These are phyloP conservation scores for Hippocampus kuda DNA, from an alignment of 2,797 vertebrate genomes.

Conservation along the genomic window DNA sequence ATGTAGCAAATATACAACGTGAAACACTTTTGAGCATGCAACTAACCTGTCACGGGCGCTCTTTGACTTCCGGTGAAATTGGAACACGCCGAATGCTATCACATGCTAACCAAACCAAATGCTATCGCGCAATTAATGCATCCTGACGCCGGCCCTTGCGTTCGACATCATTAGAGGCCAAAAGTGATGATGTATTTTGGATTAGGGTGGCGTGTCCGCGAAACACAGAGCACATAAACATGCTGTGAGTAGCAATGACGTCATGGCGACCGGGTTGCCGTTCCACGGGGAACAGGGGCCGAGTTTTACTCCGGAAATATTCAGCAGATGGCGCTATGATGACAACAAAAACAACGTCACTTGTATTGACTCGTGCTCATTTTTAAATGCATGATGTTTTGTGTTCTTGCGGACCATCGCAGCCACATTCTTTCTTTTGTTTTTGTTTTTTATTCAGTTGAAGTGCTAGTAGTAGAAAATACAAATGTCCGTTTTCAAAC, in stretches of 20 bases:
- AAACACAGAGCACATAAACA: slow-evolving; percentile 1
- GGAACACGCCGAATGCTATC: background rate
- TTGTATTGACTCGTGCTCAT: background rate
- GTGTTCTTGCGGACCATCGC: background rate
- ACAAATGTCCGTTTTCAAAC: too few relatives aligned
- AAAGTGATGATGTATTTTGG: background rate
- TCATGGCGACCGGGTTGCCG: background rate
- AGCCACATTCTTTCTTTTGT: background rate
- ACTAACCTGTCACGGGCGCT: background rate
- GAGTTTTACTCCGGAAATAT: background rate
- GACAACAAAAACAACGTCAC: background rate
- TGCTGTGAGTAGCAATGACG: background rate
- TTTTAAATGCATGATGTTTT: background rate
- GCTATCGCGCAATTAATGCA: background rate
- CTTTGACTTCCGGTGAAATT: background rate
- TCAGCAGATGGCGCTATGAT: background rate
- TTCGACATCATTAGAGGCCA: background rate
- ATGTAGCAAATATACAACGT: too few relatives aligned
- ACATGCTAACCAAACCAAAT: background rate
- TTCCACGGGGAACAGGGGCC: too few relatives aligned
- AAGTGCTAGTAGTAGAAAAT: background rate
- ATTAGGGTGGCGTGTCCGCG: background rate
- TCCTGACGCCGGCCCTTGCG: slow-evolving; percentile 1
- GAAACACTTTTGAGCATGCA: background rate
- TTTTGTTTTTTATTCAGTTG: background rate